Base-by-base conservation (phyloP, 1,140 invertebrate species). In the Drosophila takahashii region DNA sequence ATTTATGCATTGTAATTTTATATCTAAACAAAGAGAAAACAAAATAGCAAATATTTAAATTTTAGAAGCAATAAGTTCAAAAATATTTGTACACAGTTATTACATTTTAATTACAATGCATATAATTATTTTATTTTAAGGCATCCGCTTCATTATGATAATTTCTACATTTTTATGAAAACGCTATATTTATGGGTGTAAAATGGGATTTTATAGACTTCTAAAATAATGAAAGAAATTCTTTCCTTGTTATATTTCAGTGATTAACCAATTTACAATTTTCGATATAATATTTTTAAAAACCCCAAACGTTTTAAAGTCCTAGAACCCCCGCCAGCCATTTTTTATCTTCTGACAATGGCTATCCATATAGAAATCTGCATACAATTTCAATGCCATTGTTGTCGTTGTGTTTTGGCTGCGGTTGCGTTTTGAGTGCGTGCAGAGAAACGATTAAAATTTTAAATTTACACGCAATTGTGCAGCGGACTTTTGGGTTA, bases 391-490 rank as follows among this genome's bases (percentile, higher is more conserved):
- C 37, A 73, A 72, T 41, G 65, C 50, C 52, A 69, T 79, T 81
- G 65, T 71, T 66, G 77, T 48, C 47, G 53, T 26, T 50, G 56
- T 64, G 57, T 32, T 77, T 73, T 71, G 57, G 39, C 44, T 77
- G 76, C 60, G 75, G 72, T 52, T 66, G 72, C 61, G 39, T 75
- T 60, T 62, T 57, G 45, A 74, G 62, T 83, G 77, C 67, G 73
- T 85, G 81, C 73, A 69, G 58, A 77, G 66, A 79, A 85, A 70
- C 81, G 81, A 85, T 89, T 79, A 87, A 87, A 87, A 83, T 87
- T 89, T 87, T 66, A 89, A 79, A 89, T 87, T 79, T 87, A 83
- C 76, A 87, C 83, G 83, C 83, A 79, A 86, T 87, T 83, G 60
- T 77, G 41, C 67, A 53, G 27, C 64, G 34, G 42, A 41, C 51